Percentiles rank a stretch among this genome's conserved stretches.
Evolutionary conservation across 2,797 vertebrate genomes (phyloP).

Genomic region (Myoxocephalus aenaeus): DNA sequence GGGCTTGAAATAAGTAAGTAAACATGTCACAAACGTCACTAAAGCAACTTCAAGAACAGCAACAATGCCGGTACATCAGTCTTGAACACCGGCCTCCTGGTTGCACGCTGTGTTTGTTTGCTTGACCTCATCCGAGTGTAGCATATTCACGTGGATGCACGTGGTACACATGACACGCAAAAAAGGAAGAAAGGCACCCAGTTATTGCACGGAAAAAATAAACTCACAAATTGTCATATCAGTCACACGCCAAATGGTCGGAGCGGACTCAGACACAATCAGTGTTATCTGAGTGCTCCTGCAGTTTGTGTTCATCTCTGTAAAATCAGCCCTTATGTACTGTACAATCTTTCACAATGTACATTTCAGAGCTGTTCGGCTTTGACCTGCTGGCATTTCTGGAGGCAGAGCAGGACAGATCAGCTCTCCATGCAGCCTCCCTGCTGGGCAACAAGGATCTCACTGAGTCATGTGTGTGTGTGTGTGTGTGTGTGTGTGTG

Average conservation of each 20-base stretch:
- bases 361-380: conserved; percentile 37
- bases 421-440: conserved; percentile 58
- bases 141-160: not conserved
- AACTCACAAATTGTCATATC: not conserved
- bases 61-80: not conserved
- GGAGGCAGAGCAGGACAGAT: conserved; percentile 63
- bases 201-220: not conserved
- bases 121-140: too few relatives aligned
- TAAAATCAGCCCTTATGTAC: not conserved
- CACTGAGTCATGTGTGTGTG: conserved; percentile 65
- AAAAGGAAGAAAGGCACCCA: not conserved
- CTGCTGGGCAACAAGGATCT: conserved; percentile 69
- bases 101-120: too few relatives aligned
- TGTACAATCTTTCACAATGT: conserved; percentile 13
- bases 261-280: not conserved
- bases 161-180: not conserved
- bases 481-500: conserved; percentile 47
- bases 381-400: conserved; percentile 72
- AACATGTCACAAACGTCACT: not conserved
- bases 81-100: too few relatives aligned
- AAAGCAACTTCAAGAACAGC: not conserved
- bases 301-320: conserved; percentile 13
- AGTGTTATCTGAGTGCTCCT: not conserved
- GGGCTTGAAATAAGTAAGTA: not conserved
- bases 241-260: not conserved